Base-by-base conservation (phyloP, 2,888 invertebrate genomes). In the Coelogynopora nodosa region DNA sequence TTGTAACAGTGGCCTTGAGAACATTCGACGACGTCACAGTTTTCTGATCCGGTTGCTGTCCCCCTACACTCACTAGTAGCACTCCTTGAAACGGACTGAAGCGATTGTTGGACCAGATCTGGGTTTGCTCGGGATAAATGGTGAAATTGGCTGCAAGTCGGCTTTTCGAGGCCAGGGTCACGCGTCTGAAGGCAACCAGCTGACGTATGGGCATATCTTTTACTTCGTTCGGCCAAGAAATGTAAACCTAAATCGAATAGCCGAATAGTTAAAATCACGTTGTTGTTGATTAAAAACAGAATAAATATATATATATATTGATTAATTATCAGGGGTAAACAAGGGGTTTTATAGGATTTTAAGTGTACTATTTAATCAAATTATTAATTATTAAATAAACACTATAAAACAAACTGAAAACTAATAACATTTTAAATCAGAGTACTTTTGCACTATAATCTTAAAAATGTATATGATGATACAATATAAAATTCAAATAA, bases 1-100 rank as follows among this genome's bases (percentile, higher is more conserved):
- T 80, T 5, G 23, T 80, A 80, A 80, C 5, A 80, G 2, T 29
- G 29, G 80, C 80, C 2, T n/a, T 2, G n/a, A 80, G 80, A 80
- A 80, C 5, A 80, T 80, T 80, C 2, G 80, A 80, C 2, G 80
- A n/a, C 2, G n/a, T n/a, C 2, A 2, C 10, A 26, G 29, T 29
- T n/a, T 29, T 2, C 23, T 80, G 80, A 26, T 80, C 80, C 23
- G 80, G 80, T 80, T 80, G 80, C 23, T 80, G 80, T 80, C 80
- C 80, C 23, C 80, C 80, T 27, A 80, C 80, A 80, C 23, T 27
- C 28, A 80, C 80, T 23, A 10, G 2, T n/a, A 80, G n/a, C 80
- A 27, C 26, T 10, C 80, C 80, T 10, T 5, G 2, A 80, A 80
- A 80, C 23, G 80, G 26, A 2, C 23, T 5, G 10, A 80, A 80